Evolutionary conservation across 2,797 vertebrate genomes (phyloP), one percentile per base, ranked within the genome.

Genomic region (Poeciliopsis gracilis): DNA sequence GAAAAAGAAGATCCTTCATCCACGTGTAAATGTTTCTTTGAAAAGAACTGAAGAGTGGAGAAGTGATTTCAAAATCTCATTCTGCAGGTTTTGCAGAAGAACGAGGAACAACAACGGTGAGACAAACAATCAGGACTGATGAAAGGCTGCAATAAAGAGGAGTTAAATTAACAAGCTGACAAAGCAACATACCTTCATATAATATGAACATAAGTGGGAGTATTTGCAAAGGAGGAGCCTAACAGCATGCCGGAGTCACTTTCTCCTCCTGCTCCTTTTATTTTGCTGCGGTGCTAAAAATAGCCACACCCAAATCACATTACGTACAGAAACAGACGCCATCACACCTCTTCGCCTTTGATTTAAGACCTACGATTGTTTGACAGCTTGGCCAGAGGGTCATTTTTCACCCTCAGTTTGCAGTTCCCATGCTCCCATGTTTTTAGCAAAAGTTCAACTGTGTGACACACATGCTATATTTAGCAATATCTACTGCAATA

Each of bases 251-350:
- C 72, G 53, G 59, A 59, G 45, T 75, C 72, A 69, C 82, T 45
- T 80, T 15, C 57, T n/a, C 16, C 51, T 57, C 69, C 12, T 30
- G 33, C 63, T 75, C 28, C 28, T 38, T 75, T 78, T 41, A 78
- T 76, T 73, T 83, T 78, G 63, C 72, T 53, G 43, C 45, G 76
- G 66, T 72, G 82, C 90, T 90, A 88, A 86, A 89, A 90, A 87
- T 89, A 91, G 76, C 61, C 0, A 0, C 47, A 72, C 75, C 61
- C 69, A 84, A 86, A 91, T 80, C 23, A 28, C 33, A 86, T 91
- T 82, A 88, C 85, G 79, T 79, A 72, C 63, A 77, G 78, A 80
- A 79, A 87, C 76, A 80, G 83, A 77, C 81, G 72, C 79, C 55
- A 76, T 78, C 74, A 71, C 59, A 61, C 77, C 36, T 71, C 84